Percentiles rank a stretch among this genome's conserved stretches.
Evolutionary conservation across 37 sponge, comb jelly and placozoan species (phyloP).

Genomic region (Oopsacas minuta): DNA sequence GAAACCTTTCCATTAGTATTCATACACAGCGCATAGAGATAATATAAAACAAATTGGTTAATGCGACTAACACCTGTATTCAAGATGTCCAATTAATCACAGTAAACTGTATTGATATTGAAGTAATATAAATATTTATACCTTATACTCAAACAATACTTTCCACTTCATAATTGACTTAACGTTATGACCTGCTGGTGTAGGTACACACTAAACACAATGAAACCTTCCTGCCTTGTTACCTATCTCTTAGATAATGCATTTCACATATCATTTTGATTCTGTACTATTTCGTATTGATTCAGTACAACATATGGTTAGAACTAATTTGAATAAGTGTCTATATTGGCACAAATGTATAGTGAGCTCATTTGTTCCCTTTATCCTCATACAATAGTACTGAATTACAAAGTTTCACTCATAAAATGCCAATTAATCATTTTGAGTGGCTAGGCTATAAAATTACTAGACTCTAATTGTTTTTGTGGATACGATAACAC

Average conservation of each 20-base stretch:
- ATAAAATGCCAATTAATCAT: no score
- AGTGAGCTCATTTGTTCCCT: background rate
- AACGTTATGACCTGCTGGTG: background rate
- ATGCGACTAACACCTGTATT: no score
- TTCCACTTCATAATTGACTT: background rate
- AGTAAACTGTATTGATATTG: background rate
- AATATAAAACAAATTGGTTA: no score
- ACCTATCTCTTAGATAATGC: background rate
- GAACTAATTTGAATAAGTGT: conserved; percentile 7
- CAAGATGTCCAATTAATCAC: no score
- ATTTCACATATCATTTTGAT: background rate
- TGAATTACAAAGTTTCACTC: no score
- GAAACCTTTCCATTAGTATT: no score
- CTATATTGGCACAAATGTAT: background rate
- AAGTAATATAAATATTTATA: no score
- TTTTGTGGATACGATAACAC: no score
- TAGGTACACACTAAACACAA: background rate
- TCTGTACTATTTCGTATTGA: background rate
- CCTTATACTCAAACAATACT: no score
- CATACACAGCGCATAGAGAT: no score
- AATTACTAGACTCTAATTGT: no score
- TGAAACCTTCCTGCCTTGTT: background rate
- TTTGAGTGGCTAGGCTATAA: no score
- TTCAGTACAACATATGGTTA: conserved; percentile 5
- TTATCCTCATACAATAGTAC: background rate